These are phyloP conservation scores for Eunapius fragilis DNA, from an alignment of 37 sponge, comb jelly and placozoan genomes.

Conservation along the genomic window DNA sequence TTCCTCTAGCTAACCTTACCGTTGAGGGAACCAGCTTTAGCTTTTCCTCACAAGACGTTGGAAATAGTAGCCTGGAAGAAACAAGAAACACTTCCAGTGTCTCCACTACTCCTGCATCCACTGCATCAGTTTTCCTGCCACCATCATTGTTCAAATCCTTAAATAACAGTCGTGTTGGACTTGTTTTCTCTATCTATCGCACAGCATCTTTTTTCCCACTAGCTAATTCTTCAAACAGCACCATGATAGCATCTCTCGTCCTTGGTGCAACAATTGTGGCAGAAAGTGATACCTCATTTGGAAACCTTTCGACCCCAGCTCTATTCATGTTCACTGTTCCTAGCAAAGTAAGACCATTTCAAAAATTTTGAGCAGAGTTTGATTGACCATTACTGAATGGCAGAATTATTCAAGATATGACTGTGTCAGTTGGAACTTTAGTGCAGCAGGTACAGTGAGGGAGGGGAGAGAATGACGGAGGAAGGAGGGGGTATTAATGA, in stretches of 20 bases:
- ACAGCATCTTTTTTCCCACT: conserved; percentile 13
- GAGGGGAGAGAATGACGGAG: not conserved
- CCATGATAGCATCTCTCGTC: not conserved
- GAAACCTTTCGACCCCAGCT: not conserved
- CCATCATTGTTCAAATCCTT: not conserved
- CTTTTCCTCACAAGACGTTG: too few relatives aligned
- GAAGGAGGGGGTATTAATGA: too few relatives aligned
- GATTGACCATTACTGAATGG: too few relatives aligned
- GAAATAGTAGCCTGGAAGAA: too few relatives aligned
- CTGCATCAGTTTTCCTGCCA: conserved; percentile 7
- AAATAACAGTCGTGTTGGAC: not conserved
- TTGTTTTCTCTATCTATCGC: conserved; percentile 16
- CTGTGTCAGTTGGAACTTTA: conserved; percentile 32
- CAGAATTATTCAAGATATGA: not conserved
- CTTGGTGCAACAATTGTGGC: not conserved
- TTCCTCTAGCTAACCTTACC: not conserved
- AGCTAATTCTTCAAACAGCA: not conserved
- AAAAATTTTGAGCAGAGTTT: conserved; percentile 17
- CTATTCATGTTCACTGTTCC: not conserved
- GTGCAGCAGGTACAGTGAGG: not conserved
- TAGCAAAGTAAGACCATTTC: not conserved
- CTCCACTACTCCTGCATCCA: too few relatives aligned
- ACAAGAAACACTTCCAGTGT: too few relatives aligned
- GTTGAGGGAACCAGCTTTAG: not conserved
- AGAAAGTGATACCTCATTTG: too few relatives aligned